A percentile compares a stretch with the other conserved stretches of the same genome.
These are phyloP conservation scores for Zapus hudsonius DNA, from an alignment of 2,113 vertebrate species.

Conservation along the genomic window DNA sequence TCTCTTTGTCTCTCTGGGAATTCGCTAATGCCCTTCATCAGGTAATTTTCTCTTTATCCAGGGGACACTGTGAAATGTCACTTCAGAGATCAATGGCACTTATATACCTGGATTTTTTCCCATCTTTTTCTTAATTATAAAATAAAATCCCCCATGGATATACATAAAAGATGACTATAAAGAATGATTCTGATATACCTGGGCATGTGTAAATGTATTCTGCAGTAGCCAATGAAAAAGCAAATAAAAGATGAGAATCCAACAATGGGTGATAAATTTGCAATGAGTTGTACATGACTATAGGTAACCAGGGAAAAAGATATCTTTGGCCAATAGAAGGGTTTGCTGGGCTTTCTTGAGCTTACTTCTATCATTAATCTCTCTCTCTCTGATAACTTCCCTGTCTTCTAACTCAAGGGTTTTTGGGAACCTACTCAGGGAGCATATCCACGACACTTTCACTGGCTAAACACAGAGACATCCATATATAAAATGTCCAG, in stretches of 20 bases:
- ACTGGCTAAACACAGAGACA: neutral
- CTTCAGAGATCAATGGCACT: neutral
- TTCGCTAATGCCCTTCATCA: neutral
- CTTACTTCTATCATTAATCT: neutral
- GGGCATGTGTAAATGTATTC: neutral
- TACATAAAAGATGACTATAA: neutral
- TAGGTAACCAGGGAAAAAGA: neutral
- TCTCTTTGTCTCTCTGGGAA: neutral
- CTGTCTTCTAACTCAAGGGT: neutral
- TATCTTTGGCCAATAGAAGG: neutral
- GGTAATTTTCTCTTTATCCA: neutral
- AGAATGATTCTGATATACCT: neutral
- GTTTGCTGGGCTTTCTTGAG: neutral
- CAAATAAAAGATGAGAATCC: neutral
- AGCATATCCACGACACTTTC: neutral
- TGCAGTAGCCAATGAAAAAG: neutral
- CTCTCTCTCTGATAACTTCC: neutral
- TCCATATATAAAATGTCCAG: neutral
- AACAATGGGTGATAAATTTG: neutral
- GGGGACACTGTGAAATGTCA: neutral
- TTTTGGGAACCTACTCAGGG: neutral
- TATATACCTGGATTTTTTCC: neutral
- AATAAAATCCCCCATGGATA: neutral
- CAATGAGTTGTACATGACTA: neutral
- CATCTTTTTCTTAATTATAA: conserved; percentile 9